Evolutionary conservation across 2,113 vertebrate genomes (phyloP).

Genomic region (Mustelus asterias): DNA sequence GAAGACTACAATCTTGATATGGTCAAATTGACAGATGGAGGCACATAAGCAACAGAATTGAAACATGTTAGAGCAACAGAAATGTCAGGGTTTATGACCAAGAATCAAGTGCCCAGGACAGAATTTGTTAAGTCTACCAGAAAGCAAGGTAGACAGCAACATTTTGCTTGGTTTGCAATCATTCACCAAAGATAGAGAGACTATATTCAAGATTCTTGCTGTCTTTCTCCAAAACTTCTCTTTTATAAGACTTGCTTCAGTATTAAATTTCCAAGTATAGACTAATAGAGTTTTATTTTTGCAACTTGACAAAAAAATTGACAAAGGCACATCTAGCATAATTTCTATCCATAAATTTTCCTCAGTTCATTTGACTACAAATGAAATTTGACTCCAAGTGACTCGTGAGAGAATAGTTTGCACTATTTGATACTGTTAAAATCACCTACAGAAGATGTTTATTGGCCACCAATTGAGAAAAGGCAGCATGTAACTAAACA

Average conservation of each 20-base stretch:
- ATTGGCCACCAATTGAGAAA: neutral
- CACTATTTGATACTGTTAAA: neutral
- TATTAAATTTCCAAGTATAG: neutral
- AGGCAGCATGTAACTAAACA: neutral
- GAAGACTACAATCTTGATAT: neutral
- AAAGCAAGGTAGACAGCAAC: neutral
- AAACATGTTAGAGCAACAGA: neutral
- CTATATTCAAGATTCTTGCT: neutral
- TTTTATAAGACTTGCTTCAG: neutral
- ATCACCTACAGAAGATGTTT: neutral
- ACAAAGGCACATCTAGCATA: neutral
- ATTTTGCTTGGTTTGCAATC: neutral
- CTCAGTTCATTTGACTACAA: neutral
- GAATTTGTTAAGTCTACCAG: neutral
- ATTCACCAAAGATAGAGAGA: neutral
- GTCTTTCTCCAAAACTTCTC: neutral
- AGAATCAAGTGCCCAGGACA: neutral
- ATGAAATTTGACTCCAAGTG: neutral
- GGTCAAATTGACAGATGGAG: neutral
- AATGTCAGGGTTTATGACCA: conserved; percentile 2
- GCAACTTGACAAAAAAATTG: neutral
- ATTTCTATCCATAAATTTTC: neutral
- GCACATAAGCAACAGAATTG: neutral
- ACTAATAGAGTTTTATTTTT: neutral
- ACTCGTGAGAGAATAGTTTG: neutral